Evolutionary conservation across 2,113 vertebrate genomes (phyloP), one percentile per base, ranked within the genome.

Genomic region (Eira barbara): DNA sequence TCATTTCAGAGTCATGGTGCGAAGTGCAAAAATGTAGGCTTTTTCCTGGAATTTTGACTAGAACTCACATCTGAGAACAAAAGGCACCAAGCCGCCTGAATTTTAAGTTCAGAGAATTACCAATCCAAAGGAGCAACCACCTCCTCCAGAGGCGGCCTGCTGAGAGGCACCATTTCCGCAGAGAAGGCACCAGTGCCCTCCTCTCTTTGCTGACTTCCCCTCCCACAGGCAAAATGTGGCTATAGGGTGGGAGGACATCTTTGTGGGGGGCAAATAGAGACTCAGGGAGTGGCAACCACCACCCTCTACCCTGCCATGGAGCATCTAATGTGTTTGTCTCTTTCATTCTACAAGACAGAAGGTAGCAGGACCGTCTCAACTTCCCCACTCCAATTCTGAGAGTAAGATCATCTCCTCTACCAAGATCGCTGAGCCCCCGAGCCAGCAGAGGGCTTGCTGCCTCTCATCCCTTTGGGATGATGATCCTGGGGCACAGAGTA

Each of bases 21-120:
- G 80, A 97, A 91, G 96, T 94, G 88, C 55, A 85, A 97, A 97
- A 88, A 97, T 96, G 76, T 90, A 92, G 74, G 42, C 31, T 92
- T 96, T 94, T 91, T 47, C 95, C n/a, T 47, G 63, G 78, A 97
- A 98, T 96, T 97, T 97, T 97, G 91, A 94, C 84, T 94, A 78
- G 74, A 94, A 52, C 57, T 95, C 76, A 94, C 29, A 94, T 95
- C 34, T 88, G 61, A 93, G 76, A 94, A 94, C 55, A 97, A 98
- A 95, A 92, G 29, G 25, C 63, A 65, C 42, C 31, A 76, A 96
- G 42, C 80, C 18, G 13, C 12, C 3, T 69, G 69, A 29, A 36
- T 79, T 97, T 92, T 92, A 39, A 91, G n/a, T 95, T 88, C 74
- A 94, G 74, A 94, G 87, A 95, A 80, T 83, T 95, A 10, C 18